Base-by-base conservation (phyloP, 2,888 invertebrate genomes). In the Cheilosia grossa region DNA sequence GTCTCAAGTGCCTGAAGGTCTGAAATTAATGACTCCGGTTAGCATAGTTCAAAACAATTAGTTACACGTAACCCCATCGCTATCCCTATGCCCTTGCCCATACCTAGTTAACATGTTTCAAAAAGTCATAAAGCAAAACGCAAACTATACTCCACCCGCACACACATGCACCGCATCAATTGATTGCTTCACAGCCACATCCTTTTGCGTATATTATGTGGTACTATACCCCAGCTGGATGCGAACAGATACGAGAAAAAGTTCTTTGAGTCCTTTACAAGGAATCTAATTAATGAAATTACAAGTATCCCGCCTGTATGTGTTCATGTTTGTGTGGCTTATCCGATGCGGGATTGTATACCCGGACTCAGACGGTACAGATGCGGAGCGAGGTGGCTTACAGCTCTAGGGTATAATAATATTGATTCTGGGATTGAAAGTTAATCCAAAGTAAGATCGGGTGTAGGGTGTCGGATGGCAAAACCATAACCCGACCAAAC, bases 31-130 rank as follows among this genome's bases (percentile, higher is more conserved):
- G 80, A 80, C 80, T 80, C 54, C 59, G 83, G 80, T 83, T 80
- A 75, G 83, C 80, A 83, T 83, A 83, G 83, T 83, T 83, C 69
- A 74, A 80, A 83, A 83, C 83, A 80, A 83, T 83, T 83, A 83
- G 64, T 80, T 80, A 83, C 80, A 54, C 59, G 83, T 69, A 58
- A 64, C 44, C 63, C 67, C 74, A 13, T 13, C 4, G 10, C 37
- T 1, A 37, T 37, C 37, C 37, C 37, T 1, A 79, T 79, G 9
- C 30, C 27, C 6, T 4, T 27, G 24, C 24, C 27, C 27, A 30
- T 30, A 30, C 30, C 30, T 30, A 79, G 82, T 83, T 79, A 83
- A 74, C 74, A 75, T 83, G 80, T 70, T 80, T 83, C 80, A 75
- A 80, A 83, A 70, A 83, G 69, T 83, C 83, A 74, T 75, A 80